A percentile compares a stretch with the other conserved stretches of the same genome.
These are phyloP conservation scores for Clitarchus hookeri DNA, from an alignment of 2,888 invertebrate species.

Conservation along the genomic window DNA sequence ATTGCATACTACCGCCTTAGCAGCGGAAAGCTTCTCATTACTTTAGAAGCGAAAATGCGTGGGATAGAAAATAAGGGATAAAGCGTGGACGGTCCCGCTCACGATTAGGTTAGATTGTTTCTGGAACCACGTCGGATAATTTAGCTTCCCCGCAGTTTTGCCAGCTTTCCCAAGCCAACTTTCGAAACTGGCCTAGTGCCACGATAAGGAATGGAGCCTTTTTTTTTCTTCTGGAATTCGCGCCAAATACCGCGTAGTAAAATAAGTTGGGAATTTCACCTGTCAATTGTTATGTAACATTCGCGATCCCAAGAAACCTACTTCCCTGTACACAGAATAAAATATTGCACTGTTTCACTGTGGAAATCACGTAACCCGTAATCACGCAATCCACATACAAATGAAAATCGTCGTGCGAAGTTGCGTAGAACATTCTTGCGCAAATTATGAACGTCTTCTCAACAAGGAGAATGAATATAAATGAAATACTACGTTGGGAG, in stretches of 20 bases:
- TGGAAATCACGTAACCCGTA: too few relatives aligned
- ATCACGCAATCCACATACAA: too few relatives aligned
- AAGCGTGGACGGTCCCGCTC: neutral
- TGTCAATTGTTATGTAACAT: too few relatives aligned
- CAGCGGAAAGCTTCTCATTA: neutral
- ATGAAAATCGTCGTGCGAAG: too few relatives aligned
- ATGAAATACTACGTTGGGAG: too few relatives aligned
- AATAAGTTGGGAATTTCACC: too few relatives aligned
- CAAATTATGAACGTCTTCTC: too few relatives aligned
- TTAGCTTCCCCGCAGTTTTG: neutral
- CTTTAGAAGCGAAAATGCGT: neutral
- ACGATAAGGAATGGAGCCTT: neutral
- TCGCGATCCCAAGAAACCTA: too few relatives aligned
- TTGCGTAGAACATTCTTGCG: too few relatives aligned
- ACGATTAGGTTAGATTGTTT: neutral
- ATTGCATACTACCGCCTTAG: neutral
- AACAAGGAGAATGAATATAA: too few relatives aligned
- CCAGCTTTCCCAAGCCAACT: neutral
- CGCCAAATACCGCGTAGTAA: neutral
- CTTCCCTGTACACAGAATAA: too few relatives aligned
- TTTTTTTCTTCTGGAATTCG: neutral
- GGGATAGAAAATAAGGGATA: neutral
- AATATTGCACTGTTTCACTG: too few relatives aligned
- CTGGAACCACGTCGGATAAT: neutral
- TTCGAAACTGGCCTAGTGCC: neutral